Evolutionary conservation across 2,113 vertebrate genomes (phyloP).

Genomic region (Gopherus flavomarginatus): DNA sequence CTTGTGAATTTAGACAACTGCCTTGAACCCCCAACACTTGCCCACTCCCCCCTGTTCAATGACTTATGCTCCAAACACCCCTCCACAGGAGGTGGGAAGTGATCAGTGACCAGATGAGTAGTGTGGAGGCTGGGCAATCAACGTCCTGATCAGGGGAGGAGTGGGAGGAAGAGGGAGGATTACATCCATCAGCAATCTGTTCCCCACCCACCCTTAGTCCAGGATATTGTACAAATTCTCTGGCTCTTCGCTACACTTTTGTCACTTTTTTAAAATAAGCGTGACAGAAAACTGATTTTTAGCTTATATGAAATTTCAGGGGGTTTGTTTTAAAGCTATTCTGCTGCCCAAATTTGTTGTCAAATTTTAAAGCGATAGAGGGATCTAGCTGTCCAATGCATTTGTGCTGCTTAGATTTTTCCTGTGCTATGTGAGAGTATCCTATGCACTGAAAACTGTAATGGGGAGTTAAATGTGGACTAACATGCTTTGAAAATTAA

Average conservation of each 20-base stretch:
- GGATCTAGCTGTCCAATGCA: background rate
- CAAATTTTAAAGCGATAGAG: background rate
- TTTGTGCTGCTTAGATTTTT: background rate
- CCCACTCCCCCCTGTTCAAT: background rate
- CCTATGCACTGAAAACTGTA: background rate
- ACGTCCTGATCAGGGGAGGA: background rate
- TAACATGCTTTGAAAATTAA: background rate
- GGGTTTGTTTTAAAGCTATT: constrained; percentile 44
- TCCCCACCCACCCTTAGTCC: background rate
- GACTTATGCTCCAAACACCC: background rate
- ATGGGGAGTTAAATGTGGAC: background rate
- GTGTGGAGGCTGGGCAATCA: background rate
- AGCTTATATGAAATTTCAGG: constrained; percentile 29
- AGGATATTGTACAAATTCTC: constrained; percentile 3
- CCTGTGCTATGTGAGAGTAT: background rate
- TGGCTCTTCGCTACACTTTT: constrained; percentile 8
- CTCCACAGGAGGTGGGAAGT: background rate
- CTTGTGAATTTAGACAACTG: background rate
- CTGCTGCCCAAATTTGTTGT: background rate
- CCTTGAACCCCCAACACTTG: background rate
- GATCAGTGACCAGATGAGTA: background rate
- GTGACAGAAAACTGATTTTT: constrained; percentile 2
- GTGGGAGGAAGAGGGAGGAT: constrained; percentile 51
- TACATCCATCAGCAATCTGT: background rate
- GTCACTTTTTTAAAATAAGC: background rate